Evolutionary conservation across 2,113 vertebrate genomes (phyloP).

Genomic region (Arvicanthis niloticus): DNA sequence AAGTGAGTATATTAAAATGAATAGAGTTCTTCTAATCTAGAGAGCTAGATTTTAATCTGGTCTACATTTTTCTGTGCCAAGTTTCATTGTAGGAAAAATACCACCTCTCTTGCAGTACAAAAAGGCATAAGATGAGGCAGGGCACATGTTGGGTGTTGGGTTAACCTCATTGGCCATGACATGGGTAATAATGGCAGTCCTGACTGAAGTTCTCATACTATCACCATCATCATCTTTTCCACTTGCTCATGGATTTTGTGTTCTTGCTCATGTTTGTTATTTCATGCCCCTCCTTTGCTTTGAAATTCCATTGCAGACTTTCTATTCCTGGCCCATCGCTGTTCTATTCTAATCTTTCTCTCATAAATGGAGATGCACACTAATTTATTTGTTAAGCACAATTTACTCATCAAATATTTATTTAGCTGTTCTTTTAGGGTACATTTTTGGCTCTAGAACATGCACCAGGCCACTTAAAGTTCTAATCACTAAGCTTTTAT

Average conservation of each 20-base stretch:
- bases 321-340: not conserved
- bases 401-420: slow-evolving; percentile 28
- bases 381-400: not conserved
- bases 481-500: slow-evolving; percentile 23
- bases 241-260: not conserved
- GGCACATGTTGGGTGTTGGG: not conserved
- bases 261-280: not conserved
- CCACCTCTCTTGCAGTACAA: not conserved
- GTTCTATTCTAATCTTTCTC: not conserved
- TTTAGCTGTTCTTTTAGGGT: not conserved
- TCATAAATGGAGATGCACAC: not conserved
- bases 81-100: not conserved
- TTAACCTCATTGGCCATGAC: not conserved
- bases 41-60: slow-evolving; percentile 17
- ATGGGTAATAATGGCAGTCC: not conserved
- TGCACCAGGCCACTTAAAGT: not conserved
- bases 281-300: not conserved
- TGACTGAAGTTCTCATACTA: not conserved
- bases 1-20: not conserved
- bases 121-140: not conserved
- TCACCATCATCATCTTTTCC: not conserved
- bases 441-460: slow-evolving; percentile 11
- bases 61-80: slow-evolving; percentile 3
- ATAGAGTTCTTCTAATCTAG: not conserved
- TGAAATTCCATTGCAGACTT: not conserved